Base-by-base conservation (phyloP, 1,140 invertebrate genomes). In the Bombus sylvicola region DNA sequence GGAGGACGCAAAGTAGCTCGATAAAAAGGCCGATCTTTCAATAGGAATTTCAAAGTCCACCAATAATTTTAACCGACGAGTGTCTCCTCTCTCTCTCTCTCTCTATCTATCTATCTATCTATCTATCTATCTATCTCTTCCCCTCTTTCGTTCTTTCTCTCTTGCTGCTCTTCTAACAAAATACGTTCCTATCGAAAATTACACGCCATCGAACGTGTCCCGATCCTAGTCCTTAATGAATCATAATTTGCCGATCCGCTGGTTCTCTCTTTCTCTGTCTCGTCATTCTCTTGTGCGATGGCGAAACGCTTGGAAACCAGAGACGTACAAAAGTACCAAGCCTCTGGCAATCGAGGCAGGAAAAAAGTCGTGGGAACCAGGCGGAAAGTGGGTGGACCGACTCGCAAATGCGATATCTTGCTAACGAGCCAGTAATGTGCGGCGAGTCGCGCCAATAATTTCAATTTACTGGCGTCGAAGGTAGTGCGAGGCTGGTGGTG, bases 391-490 rank as follows among this genome's bases (percentile, higher is more conserved):
- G 85, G 91, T 86, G 82, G 74, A 79, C 47, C 28, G 47, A 41
- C 31, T 89, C 77, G 82, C 47, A 86, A 87, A 89, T 80, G 87
- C 91, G 83, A 90, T 91, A 88, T 88, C 87, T 82, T 62, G 87
- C 85, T 92, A 92, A 93, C 87, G 91, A 92, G 92, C 87, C 89
- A 81, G 91, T 91, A 93, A 92, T 90, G 90, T 86, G 90, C 88
- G 77, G 78, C 79, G 77, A 79, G 79, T 72, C 83, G 71, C 90
- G 85, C 87, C 92, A 87, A 92, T 93, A 92, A 93, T 93, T 93
- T 92, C 89, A 90, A 86, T 87, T 90, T 85, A 25, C 83, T 66
- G 79, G 18, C 28, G 62, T 76, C 80, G 80, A 71, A 75, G 79
- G 62, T 73, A 75, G 31, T n/a, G 31, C 47, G 22, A n/a, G 59